Conservation (phyloP, 2,888 invertebrate genomes). For the Parnassius apollo region DNA sequence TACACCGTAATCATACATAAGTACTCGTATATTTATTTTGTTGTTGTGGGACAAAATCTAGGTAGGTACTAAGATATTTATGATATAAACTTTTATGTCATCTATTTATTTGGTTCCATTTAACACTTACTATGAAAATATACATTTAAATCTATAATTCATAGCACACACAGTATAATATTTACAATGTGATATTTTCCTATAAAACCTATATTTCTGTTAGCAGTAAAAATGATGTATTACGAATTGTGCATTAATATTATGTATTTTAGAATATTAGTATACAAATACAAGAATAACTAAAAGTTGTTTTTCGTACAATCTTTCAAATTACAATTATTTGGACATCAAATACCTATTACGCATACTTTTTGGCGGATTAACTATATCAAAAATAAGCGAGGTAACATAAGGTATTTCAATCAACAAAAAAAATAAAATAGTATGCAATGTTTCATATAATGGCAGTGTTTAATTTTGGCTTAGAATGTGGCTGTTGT, state of each 20-base stretch:
- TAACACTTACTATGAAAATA: constrained; percentile 79
- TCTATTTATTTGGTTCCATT: constrained; percentile 77
- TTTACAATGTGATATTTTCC: constrained; percentile 53
- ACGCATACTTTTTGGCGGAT: no score
- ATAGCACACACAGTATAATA: constrained; percentile 60
- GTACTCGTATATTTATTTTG: constrained; percentile 25
- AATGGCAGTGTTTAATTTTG: constrained; percentile 47
- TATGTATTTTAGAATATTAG: neutral
- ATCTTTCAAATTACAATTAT: no score
- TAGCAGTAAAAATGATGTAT: constrained; percentile 17
- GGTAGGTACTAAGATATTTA: constrained; percentile 27
- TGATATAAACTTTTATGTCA: constrained; percentile 35
- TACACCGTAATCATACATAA: constrained; percentile 32
- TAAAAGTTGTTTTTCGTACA: no score
- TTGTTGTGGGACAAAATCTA: constrained; percentile 29
- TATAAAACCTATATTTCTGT: constrained; percentile 28
- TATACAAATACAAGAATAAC: neutral
- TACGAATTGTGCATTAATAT: neutral
- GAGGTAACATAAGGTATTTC: no score
- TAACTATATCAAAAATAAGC: no score
- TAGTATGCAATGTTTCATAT: constrained; percentile 13
- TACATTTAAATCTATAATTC: constrained; percentile 67
- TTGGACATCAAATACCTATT: no score
- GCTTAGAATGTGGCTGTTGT: neutral
- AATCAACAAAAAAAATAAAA: no score